Conservation (phyloP, 2,888 invertebrate species). For the Eilema caniola region DNA sequence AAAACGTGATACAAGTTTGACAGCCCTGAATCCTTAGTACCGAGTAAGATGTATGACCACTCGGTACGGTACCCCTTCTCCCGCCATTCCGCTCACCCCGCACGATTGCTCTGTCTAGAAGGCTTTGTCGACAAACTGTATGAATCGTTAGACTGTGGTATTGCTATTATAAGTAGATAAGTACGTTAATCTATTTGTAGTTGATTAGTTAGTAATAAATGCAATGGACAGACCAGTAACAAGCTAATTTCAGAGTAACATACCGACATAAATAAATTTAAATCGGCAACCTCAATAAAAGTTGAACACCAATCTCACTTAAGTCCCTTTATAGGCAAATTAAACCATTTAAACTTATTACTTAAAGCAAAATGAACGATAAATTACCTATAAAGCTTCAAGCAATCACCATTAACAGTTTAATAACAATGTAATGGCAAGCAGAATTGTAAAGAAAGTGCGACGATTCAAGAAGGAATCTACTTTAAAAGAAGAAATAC, state of each 20-base stretch:
- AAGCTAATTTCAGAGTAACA: conserved; percentile 31
- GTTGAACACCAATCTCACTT: conserved; percentile 29
- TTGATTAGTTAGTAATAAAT: neutral
- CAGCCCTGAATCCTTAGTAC: no score
- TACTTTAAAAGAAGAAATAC: conserved; percentile 61
- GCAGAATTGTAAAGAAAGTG: conserved; percentile 90
- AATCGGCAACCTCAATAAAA: conserved; percentile 63
- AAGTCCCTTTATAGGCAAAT: conserved; percentile 27
- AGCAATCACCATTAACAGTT: conserved; percentile 68
- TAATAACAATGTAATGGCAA: conserved; percentile 89
- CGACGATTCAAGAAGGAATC: conserved; percentile 88
- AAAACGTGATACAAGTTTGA: no score
- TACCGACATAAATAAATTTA: conserved; percentile 21
- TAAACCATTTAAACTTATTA: conserved; percentile 39
- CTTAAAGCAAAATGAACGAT: conserved; percentile 51
- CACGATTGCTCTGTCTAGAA: no score
- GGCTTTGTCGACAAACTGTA: no score
- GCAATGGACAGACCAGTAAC: conserved; percentile 7
- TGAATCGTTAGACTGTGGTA: no score
- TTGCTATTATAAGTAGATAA: neutral
- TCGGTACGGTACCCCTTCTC: no score
- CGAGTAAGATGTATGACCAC: no score
- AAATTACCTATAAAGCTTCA: conserved; percentile 49
- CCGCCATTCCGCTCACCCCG: no score
- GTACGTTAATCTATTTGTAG: neutral